These are phyloP conservation scores for Zaprionus davidi DNA, from an alignment of 1,140 invertebrate species.

Conservation along the genomic window DNA sequence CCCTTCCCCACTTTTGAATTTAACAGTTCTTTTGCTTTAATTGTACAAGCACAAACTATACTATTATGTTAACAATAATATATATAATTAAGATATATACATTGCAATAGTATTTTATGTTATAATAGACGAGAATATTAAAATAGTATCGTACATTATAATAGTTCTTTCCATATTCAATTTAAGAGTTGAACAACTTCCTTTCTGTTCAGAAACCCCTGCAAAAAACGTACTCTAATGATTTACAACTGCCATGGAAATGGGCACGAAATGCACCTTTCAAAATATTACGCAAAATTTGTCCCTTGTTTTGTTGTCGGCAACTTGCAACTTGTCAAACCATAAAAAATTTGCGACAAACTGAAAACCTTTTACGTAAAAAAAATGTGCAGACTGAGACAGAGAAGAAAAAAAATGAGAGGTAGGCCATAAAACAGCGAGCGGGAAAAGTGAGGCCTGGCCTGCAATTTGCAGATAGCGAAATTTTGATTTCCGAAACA, in stretches of 20 bases:
- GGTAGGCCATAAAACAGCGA: conserved; percentile 74
- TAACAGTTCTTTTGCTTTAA: background rate
- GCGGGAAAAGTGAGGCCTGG: conserved; percentile 62
- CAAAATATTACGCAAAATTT: conserved; percentile 78
- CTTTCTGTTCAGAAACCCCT: background rate
- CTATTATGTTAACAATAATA: no score
- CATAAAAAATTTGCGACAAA: conserved; percentile 73
- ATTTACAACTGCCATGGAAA: conserved; percentile 66
- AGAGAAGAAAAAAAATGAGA: conserved; percentile 37
- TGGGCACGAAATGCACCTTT: conserved; percentile 65
- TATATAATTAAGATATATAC: no score
- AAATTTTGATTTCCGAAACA: conserved; percentile 82
- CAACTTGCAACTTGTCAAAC: conserved; percentile 63
- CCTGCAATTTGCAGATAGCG: conserved; percentile 77
- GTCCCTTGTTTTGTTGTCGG: conserved; percentile 60
- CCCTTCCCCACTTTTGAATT: background rate
- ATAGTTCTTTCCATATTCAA: background rate
- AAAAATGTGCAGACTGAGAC: conserved; percentile 31
- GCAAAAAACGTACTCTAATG: conserved; percentile 11
- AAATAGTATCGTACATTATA: no score
- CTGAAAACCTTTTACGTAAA: conserved; percentile 64
- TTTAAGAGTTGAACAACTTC: background rate
- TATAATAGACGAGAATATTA: no score
- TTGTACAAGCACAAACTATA: background rate
- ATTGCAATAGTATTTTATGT: no score